Evolutionary conservation across 2,888 invertebrate species (phyloP).

Genomic region (Caenorhabditis parvicauda): DNA sequence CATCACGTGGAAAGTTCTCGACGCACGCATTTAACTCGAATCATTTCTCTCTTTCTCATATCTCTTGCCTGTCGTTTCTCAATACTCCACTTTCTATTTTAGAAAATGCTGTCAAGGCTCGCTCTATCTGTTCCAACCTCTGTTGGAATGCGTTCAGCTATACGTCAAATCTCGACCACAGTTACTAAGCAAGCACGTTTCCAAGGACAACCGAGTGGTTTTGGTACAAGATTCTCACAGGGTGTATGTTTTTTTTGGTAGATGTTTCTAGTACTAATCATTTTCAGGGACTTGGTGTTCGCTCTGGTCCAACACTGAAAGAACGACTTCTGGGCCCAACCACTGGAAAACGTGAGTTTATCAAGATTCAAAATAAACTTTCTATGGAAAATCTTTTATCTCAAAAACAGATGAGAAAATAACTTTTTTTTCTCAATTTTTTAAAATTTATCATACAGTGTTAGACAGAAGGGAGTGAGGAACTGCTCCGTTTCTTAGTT

Average conservation of each 20-base stretch:
- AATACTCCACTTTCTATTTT: conserved; percentile 5
- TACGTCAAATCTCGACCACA: conserved; percentile 28
- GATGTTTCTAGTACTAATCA: background rate
- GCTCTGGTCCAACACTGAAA: conserved; percentile 54
- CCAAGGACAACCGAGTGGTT: conserved; percentile 22
- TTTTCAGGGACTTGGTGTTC: conserved; percentile 37
- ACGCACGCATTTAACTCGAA: too few species aligned
- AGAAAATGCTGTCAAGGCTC: conserved; percentile 40
- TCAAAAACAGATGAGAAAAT: too few species aligned
- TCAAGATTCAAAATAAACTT: background rate
- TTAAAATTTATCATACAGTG: background rate
- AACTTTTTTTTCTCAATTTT: too few species aligned
- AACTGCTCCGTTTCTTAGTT: too few species aligned
- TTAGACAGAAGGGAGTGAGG: background rate
- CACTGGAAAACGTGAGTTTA: conserved; percentile 59
- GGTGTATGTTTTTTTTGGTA: conserved; percentile 6
- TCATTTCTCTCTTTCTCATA: too few species aligned
- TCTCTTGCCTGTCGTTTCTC: too few species aligned
- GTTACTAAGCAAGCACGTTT: conserved; percentile 29
- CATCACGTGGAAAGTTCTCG: too few species aligned
- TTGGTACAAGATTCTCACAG: conserved; percentile 24
- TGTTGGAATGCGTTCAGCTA: conserved; percentile 5
- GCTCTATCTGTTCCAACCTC: conserved; percentile 20
- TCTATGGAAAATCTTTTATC: background rate
- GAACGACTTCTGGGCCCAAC: conserved; percentile 62